Evolutionary conservation across 2,888 invertebrate species (phyloP).

Genomic region (Drosophila rellima): DNA sequence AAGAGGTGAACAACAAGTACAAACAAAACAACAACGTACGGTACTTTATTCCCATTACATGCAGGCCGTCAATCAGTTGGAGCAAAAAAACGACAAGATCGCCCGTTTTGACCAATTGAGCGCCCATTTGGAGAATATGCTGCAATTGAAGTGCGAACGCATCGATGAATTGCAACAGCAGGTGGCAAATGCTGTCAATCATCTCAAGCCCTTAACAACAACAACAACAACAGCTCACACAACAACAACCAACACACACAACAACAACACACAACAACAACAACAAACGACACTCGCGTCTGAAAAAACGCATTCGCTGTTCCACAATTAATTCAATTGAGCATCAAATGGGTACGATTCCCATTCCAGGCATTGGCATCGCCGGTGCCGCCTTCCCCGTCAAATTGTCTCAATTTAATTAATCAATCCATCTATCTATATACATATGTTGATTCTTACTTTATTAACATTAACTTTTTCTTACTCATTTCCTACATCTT

Average conservation of each 20-base stretch:
- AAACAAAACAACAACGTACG: constrained; percentile 63
- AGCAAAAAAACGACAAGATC: constrained; percentile 54
- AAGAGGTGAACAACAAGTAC: constrained; percentile 38
- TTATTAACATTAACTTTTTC: too few species aligned
- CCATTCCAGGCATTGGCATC: constrained; percentile 3
- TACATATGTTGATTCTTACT: neutral
- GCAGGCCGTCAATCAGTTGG: constrained; percentile 49
- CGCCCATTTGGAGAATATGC: constrained; percentile 71
- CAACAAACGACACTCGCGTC: neutral
- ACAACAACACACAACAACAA: neutral
- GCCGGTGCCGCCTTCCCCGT: neutral
- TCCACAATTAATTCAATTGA: neutral
- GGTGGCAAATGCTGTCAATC: constrained; percentile 6
- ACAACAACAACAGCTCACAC: neutral
- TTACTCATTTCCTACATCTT: neutral
- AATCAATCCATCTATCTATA: neutral
- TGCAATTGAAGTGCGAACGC: constrained; percentile 66
- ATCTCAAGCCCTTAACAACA: neutral
- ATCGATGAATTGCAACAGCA: constrained; percentile 64
- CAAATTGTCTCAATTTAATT: constrained; percentile 4
- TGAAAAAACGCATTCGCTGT: neutral
- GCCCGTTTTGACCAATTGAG: constrained; percentile 46
- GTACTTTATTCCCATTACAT: constrained; percentile 72
- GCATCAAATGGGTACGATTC: neutral
- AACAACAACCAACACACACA: neutral